Evolutionary conservation across 2,797 vertebrate species (phyloP).

Genomic region (Mormyrus hasselquistii): DNA sequence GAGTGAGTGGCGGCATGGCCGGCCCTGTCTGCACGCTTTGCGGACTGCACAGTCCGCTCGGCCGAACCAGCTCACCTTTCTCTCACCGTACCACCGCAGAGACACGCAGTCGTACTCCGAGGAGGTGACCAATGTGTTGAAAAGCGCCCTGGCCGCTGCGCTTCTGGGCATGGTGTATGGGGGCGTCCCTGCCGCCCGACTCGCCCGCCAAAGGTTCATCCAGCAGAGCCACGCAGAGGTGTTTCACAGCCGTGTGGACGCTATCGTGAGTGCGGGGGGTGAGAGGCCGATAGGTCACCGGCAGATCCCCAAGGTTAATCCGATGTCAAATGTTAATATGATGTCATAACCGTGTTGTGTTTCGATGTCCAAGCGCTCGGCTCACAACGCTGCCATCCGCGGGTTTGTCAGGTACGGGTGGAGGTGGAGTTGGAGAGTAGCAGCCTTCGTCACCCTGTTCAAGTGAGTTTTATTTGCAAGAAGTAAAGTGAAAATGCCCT

Average conservation of each 20-base stretch:
- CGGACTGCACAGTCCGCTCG: background rate
- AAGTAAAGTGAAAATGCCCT: background rate
- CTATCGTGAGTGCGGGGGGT: conserved; percentile 65
- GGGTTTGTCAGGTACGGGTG: conserved; percentile 85
- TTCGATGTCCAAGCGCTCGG: conserved; percentile 61
- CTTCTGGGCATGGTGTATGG: conserved; percentile 72
- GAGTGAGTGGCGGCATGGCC: conserved; percentile 56
- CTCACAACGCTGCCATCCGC: conserved; percentile 75
- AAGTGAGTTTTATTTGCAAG: conserved; percentile 65
- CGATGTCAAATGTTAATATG: background rate
- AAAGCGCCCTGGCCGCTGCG: conserved; percentile 52
- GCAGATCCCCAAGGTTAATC: background rate
- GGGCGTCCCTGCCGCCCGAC: conserved; percentile 74
- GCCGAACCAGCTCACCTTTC: background rate
- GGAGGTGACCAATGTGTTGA: conserved; percentile 65
- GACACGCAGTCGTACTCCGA: conserved; percentile 55
- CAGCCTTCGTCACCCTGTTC: conserved; percentile 74
- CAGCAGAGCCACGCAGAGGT: conserved; percentile 74
- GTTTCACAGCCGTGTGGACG: conserved; percentile 73
- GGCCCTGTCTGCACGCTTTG: background rate
- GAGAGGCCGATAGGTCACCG: background rate
- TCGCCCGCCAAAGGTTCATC: conserved; percentile 70
- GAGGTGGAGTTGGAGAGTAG: conserved; percentile 91
- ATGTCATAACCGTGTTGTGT: background rate
- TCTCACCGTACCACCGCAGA: conserved; percentile 43